Base-by-base conservation (phyloP, 2,797 vertebrate genomes). In the Sebastes matsubarae region DNA sequence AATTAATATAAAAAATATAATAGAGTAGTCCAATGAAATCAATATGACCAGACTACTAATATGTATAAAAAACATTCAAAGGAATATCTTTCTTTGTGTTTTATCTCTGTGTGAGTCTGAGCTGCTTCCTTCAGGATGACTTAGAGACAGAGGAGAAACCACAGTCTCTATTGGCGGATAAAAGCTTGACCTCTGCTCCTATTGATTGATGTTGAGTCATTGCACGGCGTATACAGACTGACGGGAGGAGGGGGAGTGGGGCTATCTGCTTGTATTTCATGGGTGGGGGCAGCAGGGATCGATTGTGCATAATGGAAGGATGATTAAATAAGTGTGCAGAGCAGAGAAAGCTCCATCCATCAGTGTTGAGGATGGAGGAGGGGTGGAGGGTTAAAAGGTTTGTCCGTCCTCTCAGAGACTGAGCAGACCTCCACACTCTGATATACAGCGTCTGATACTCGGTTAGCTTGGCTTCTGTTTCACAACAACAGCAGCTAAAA, bases 311-410 rank as follows among this genome's bases (percentile, higher is more conserved):
- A 89, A 93, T 91, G 92, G 88, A 89, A 55, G 84, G 66, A 88
- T 90, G 90, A 94, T 91, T 87, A 89, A 94, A 92, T 90, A 89
- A 93, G 84, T 71, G 77, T 55, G 27, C 59, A 27, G 81, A 80
- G 83, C 79, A 72, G 72, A 81, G 80, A 89, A 54, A 77, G 85
- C 88, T 92, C 83, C 92, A 93, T 94, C 90, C 90, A 90, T 94
- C 90, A 91, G 72, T 3, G 79, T 2, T 18, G 11, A 1, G 38
- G 42, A 29, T 27, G 82, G 80, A 63, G 75, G 80, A 50, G 71
- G 68, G 14, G 58, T 0, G 32, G 67, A 29, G 54, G 68, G 77
- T n/a, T 72, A 83, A 85, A 73, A 83, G 84, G 61, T 52, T 80
- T 63, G 57, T 58, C 36, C 30, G 16, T 75, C 72, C 71, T 71